These are phyloP conservation scores for Cheumatopsyche charites DNA, from an alignment of 1,140 invertebrate genomes.

Conservation along the genomic window DNA sequence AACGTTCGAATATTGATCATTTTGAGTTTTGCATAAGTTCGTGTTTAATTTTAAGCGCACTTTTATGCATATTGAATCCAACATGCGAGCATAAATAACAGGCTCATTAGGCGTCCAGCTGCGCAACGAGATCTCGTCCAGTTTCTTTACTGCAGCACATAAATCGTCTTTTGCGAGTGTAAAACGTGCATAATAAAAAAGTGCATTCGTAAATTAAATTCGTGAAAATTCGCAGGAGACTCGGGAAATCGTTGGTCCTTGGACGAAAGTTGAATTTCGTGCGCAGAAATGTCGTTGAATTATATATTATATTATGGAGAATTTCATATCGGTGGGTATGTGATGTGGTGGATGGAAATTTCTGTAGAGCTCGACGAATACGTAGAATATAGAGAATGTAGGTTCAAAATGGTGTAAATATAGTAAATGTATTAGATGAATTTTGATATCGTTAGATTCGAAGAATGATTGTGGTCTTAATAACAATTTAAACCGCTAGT, in stretches of 20 bases:
- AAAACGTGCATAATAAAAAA: constrained; percentile 28
- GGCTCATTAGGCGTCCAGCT: constrained; percentile 25
- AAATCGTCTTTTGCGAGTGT: too few species aligned
- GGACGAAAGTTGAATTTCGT: constrained; percentile 47
- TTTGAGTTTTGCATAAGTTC: neutral
- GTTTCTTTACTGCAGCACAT: neutral
- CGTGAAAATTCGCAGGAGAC: constrained; percentile 45
- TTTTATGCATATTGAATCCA: constrained; percentile 2
- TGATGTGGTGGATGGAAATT: neutral
- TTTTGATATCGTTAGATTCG: too few species aligned
- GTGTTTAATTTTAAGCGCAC: neutral
- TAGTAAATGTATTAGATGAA: too few species aligned
- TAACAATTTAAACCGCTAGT: too few species aligned
- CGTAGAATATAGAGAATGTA: too few species aligned
- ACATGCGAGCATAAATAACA: constrained; percentile 17
- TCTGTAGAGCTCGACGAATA: too few species aligned
- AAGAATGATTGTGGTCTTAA: too few species aligned
- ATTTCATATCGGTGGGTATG: constrained; percentile 40
- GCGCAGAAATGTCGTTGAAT: constrained; percentile 42
- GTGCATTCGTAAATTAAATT: constrained; percentile 44
- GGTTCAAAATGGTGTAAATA: neutral
- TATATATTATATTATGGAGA: constrained; percentile 27
- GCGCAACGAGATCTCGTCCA: constrained; percentile 17
- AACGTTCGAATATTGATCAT: constrained; percentile 1
- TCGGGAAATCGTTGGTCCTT: neutral